A percentile compares a stretch with the other conserved stretches of the same genome.
phyloP scores from a whole-genome alignment of 2,888 invertebrate species.

The Liposcelis brunnea region DNA sequence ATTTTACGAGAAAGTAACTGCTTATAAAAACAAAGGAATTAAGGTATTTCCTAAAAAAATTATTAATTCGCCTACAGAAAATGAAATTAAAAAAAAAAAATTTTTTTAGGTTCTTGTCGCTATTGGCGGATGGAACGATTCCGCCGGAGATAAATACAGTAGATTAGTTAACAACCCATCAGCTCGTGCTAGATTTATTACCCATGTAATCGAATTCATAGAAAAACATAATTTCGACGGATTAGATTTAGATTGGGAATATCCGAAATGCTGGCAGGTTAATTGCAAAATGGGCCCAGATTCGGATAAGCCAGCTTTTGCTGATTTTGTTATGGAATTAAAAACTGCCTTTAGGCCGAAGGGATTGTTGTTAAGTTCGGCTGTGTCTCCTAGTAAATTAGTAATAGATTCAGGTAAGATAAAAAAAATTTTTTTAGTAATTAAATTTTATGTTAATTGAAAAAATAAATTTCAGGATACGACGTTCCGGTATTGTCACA shows the following conservation, averaged over 20 bases:
- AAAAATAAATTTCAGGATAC: conserved; percentile 33
- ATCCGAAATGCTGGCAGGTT: conserved; percentile 82
- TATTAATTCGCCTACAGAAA: too few species aligned
- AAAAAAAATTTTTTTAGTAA: background rate
- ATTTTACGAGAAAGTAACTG: conserved; percentile 73
- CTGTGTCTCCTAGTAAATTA: conserved; percentile 68
- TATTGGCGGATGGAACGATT: conserved; percentile 92
- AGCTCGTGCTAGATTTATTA: conserved; percentile 53
- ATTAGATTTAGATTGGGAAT: conserved; percentile 87
- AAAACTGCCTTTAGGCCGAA: conserved; percentile 50
- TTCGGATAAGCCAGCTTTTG: conserved; percentile 65
- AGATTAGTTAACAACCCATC: conserved; percentile 55
- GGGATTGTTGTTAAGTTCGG: conserved; percentile 57
- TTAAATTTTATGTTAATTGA: background rate
- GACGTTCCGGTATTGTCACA: conserved; percentile 57
- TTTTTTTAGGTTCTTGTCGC: conserved; percentile 66
- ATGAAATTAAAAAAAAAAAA: too few species aligned
- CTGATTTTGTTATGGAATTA: conserved; percentile 55
- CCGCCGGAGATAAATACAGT: conserved; percentile 76
- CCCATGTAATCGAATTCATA: conserved; percentile 58
- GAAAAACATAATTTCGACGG: conserved; percentile 73
- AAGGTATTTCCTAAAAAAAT: conserved; percentile 17
- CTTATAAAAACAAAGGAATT: conserved; percentile 32
- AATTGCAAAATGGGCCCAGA: conserved; percentile 67
- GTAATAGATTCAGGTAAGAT: conserved; percentile 52